These are phyloP conservation scores for Empis stercorea DNA, from an alignment of 2,888 invertebrate genomes.

Conservation along the genomic window DNA sequence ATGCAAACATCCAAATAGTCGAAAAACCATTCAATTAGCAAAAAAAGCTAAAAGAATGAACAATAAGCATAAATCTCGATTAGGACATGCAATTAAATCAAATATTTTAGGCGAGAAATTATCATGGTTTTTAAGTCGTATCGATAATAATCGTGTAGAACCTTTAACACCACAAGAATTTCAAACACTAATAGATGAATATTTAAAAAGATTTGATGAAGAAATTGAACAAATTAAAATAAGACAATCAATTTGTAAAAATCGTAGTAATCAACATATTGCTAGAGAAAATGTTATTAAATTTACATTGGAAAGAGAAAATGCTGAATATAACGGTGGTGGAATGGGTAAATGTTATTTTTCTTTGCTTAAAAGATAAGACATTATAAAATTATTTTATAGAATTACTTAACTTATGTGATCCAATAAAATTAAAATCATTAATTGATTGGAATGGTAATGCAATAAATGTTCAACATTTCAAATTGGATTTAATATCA, in stretches of 20 bases:
- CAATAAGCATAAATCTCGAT: slow-evolving; percentile 34
- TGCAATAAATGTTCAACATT: slow-evolving; percentile 33
- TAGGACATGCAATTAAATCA: slow-evolving; percentile 55
- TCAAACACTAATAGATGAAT: slow-evolving; percentile 37
- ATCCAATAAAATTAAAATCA: slow-evolving; percentile 24
- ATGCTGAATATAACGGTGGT: slow-evolving; percentile 58
- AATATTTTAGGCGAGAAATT: slow-evolving; percentile 65
- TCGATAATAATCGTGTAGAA: slow-evolving; percentile 37
- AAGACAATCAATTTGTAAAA: slow-evolving; percentile 57
- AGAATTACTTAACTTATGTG: slow-evolving; percentile 30
- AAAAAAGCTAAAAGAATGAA: slow-evolving; percentile 50
- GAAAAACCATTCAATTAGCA: slow-evolving; percentile 60
- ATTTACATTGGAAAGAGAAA: slow-evolving; percentile 60
- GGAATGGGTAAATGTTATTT: slow-evolving; percentile 48
- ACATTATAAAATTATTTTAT: background rate
- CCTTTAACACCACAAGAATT: slow-evolving; percentile 48
- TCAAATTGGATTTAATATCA: slow-evolving; percentile 31
- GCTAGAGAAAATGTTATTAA: slow-evolving; percentile 66
- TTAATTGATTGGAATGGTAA: slow-evolving; percentile 34
- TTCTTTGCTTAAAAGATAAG: background rate
- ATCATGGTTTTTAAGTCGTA: slow-evolving; percentile 60
- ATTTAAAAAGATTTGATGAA: slow-evolving; percentile 54
- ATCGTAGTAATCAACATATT: slow-evolving; percentile 63
- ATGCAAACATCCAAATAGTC: slow-evolving; percentile 72
- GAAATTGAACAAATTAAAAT: slow-evolving; percentile 66